Evolutionary conservation across 2,113 vertebrate species (phyloP), one percentile per base, ranked within the genome.

Genomic region (Phoxinus phoxinus): DNA sequence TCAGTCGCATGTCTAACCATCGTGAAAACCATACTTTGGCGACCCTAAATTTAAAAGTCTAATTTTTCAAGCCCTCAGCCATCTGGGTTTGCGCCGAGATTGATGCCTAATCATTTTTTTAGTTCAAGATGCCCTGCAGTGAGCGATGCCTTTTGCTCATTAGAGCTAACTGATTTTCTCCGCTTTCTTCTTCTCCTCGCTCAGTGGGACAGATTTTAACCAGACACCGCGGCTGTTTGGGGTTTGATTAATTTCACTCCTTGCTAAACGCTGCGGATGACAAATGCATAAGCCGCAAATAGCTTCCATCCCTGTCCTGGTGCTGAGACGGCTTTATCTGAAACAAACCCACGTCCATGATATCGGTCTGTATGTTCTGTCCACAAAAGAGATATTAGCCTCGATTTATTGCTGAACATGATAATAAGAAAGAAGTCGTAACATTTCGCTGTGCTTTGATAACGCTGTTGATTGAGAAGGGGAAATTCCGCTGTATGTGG

Each of bases 191-290:
- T 12, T 46, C 61, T 46, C 2, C 13, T 1, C n/a, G 79, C 61
- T 32, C 44, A 35, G 61, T 51, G 41, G 61, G 63, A 10, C 44
- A 82, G 19, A 51, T 69, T 69, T 81, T n/a, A 69, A 23, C 80
- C 80, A 82, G 80, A 51, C 61, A 35, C n/a, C 2, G 25, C 35
- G 25, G 10, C 61, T 51, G 25, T 82, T 69, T 69, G 44, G 15
- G 63, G 10, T 82, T 51, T 69, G 80, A 82, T 82, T 82, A 82
- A 82, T 82, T 82, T n/a, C 0, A 1, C 80, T 82, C 19, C 80
- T 46, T 44, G n/a, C 77, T 48, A 65, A 81, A 67, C 0, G 19
- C 41, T 15, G 27, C 10, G 25, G 80, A 51, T 82, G 61, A 82
- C 80, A 53, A 82, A 82, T 69, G 80, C 44, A 15, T 32, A 51